A percentile compares a stretch with the other conserved stretches of the same genome.
Conservation (phyloP, 2,888 invertebrate species). For the Dolichopus griseipennis region DNA sequence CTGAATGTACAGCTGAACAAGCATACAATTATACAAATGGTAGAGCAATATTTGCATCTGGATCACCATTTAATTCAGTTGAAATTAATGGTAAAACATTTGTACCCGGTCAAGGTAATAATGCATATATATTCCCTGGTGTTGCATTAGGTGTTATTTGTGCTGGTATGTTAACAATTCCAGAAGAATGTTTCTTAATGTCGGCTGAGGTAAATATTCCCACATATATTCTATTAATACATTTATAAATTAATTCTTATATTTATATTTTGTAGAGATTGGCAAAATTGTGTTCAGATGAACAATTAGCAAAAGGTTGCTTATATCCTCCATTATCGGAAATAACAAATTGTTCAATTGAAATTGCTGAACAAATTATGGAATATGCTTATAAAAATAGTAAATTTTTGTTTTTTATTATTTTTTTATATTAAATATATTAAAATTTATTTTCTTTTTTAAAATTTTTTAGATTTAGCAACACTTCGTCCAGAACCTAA, state of each 20-base stretch:
- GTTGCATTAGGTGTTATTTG: conserved; percentile 83
- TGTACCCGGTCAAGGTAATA: conserved; percentile 95
- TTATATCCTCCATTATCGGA: conserved; percentile 82
- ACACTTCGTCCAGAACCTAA: conserved; percentile 69
- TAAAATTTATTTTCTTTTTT: background rate
- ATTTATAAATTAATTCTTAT: background rate
- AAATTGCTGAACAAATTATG: conserved; percentile 73
- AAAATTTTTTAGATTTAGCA: conserved; percentile 55
- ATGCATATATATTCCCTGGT: conserved; percentile 96
- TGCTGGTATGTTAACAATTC: conserved; percentile 80
- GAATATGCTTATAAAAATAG: conserved; percentile 73
- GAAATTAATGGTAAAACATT: conserved; percentile 68
- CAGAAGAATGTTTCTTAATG: conserved; percentile 84
- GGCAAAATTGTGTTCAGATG: conserved; percentile 69
- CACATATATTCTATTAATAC: background rate
- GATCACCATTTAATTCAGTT: conserved; percentile 90
- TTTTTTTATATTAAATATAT: no score
- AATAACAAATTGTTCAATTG: conserved; percentile 77
- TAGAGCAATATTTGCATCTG: conserved; percentile 86
- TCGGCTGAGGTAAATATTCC: conserved; percentile 64
- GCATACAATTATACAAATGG: conserved; percentile 89
- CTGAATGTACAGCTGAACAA: conserved; percentile 99
- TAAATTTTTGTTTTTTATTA: conserved; percentile 44
- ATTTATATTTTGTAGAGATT: conserved; percentile 52
- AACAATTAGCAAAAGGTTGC: conserved; percentile 72